These are phyloP conservation scores for Shargacucullia verbasci DNA, from an alignment of 2,888 invertebrate species.

Conservation along the genomic window DNA sequence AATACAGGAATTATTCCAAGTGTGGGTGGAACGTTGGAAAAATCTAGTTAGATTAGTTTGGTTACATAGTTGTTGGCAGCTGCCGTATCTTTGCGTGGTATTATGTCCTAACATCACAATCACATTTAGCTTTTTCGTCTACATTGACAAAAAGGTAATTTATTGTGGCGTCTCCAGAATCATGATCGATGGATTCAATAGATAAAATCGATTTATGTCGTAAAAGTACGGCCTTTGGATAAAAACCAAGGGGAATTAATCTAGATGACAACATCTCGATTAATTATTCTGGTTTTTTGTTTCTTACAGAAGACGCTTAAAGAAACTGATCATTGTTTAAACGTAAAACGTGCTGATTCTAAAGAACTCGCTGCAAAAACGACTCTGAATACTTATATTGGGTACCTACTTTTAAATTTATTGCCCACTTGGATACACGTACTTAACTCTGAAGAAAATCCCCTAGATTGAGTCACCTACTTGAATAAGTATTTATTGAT, in stretches of 20 bases:
- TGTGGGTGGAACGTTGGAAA: no score
- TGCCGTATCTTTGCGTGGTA: conserved; percentile 24
- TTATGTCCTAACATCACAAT: conserved; percentile 30
- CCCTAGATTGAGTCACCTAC: conserved; percentile 32
- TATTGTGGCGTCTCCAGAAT: conserved; percentile 29
- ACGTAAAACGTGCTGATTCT: neutral
- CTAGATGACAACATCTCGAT: conserved; percentile 32
- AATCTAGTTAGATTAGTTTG: no score
- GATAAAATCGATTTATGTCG: conserved; percentile 32
- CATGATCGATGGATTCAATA: conserved; percentile 38
- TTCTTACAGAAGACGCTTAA: neutral
- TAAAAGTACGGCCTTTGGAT: conserved; percentile 19
- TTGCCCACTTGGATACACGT: neutral
- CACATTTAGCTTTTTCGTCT: conserved; percentile 26
- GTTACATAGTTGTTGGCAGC: neutral
- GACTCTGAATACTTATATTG: no score
- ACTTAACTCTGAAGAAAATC: conserved; percentile 6
- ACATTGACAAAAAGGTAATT: conserved; percentile 45
- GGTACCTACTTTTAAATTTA: neutral
- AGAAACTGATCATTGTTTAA: neutral
- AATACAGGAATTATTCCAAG: no score
- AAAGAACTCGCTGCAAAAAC: neutral
- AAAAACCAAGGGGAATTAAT: conserved; percentile 43
- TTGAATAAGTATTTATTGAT: conserved; percentile 42
- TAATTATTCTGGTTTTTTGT: conserved; percentile 19